Conservation (phyloP, 2,888 invertebrate species). For the Antheraea yamamai region DNA sequence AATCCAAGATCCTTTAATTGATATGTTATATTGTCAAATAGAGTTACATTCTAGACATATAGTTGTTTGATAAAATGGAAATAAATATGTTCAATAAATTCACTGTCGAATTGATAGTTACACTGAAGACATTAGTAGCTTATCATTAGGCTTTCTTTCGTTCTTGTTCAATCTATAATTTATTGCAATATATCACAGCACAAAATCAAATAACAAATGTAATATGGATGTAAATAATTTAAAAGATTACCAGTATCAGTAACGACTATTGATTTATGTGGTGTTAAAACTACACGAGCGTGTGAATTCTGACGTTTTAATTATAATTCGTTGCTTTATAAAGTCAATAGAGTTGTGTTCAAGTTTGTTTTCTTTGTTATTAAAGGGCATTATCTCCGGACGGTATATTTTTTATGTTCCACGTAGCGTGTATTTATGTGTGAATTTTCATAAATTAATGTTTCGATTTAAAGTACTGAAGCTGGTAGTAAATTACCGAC, state of each 20-base stretch:
- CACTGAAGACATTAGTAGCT: background rate
- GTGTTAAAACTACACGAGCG: constrained; percentile 44
- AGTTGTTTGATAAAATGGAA: background rate
- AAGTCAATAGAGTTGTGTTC: constrained; percentile 42
- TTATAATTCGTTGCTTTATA: constrained; percentile 39
- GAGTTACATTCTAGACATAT: background rate
- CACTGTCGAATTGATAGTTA: background rate
- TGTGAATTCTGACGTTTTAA: constrained; percentile 50
- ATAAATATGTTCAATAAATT: background rate
- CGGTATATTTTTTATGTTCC: background rate
- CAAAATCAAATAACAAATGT: constrained; percentile 26
- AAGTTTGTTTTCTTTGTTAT: background rate
- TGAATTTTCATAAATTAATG: background rate
- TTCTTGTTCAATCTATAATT: constrained; percentile 8
- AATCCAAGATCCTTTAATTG: background rate
- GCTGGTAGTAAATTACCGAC: background rate
- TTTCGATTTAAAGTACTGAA: background rate
- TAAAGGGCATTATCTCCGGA: background rate
- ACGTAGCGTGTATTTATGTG: background rate
- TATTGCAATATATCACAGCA: constrained; percentile 16
- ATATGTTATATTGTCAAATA: background rate
- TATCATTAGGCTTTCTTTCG: background rate
- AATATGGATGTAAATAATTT: constrained; percentile 47
- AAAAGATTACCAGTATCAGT: constrained; percentile 47
- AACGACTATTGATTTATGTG: constrained; percentile 40